Conservation (phyloP, 2,888 invertebrate species). For the Melieria picta region DNA sequence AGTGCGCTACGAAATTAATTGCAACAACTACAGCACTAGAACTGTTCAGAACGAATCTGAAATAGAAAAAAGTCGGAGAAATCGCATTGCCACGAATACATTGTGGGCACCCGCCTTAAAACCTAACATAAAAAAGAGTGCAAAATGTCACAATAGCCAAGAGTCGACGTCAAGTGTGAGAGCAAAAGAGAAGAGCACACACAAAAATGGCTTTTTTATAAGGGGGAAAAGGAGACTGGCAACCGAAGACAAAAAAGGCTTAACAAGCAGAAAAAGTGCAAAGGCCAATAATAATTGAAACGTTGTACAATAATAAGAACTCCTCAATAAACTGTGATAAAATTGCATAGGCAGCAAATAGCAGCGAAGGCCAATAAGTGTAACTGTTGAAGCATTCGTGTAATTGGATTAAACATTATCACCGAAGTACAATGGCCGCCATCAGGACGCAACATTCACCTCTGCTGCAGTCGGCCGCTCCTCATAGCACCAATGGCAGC, state of each 20-base stretch:
- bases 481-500: slow-evolving; percentile 19
- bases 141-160: no score
- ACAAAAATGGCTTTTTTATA: neutral
- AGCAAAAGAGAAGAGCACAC: no score
- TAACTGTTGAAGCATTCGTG: no score
- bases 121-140: no score
- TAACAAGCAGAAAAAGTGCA: slow-evolving; percentile 1
- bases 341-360: neutral
- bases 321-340: slow-evolving; percentile 18
- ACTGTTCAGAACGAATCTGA: neutral
- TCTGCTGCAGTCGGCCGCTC: neutral
- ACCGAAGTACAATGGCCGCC: slow-evolving; percentile 52
- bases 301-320: neutral
- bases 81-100: no score
- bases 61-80: no score
- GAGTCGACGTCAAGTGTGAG: no score
- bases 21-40: neutral
- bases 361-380: no score
- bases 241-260: neutral
- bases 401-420: no score
- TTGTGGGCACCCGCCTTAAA: no score
- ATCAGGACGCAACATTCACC: slow-evolving; percentile 22
- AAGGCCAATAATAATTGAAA: neutral
- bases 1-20: neutral
- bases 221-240: neutral